Conservation (phyloP, 2,797 vertebrate genomes). For the Astyanax mexicanus region DNA sequence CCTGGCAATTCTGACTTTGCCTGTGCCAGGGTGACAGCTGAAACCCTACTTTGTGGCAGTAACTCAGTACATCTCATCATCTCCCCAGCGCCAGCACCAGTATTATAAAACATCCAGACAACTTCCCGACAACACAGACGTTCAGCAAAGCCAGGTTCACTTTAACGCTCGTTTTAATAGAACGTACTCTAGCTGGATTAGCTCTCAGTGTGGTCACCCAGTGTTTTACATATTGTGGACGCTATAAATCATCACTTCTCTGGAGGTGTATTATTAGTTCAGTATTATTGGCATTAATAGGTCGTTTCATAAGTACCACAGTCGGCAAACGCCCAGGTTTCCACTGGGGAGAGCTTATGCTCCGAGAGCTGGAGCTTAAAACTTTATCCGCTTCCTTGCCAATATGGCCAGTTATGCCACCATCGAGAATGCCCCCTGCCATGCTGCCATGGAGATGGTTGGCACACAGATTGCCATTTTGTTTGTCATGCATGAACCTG, state of each 20-base stretch:
- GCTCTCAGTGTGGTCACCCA: background rate
- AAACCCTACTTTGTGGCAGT: constrained; percentile 23
- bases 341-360: constrained; percentile 41
- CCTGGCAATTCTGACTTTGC: constrained; percentile 9
- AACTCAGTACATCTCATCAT: constrained; percentile 24
- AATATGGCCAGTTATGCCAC: constrained; percentile 24
- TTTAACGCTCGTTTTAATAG: constrained; percentile 13
- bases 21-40: constrained; percentile 28
- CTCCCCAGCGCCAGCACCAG: constrained; percentile 14
- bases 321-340: constrained; percentile 31
- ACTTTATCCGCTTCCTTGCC: constrained; percentile 20
- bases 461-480: constrained; percentile 2
- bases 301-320: constrained; percentile 34
- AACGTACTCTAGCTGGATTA: constrained; percentile 12
- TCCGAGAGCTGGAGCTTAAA: constrained; percentile 8
- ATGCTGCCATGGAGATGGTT: constrained; percentile 26
- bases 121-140: constrained; percentile 20
- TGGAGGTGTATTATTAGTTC: constrained; percentile 23
- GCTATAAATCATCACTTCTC: background rate
- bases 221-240: constrained; percentile 13
- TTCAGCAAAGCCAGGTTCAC: constrained; percentile 7
- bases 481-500: constrained; percentile 13
- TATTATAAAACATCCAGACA: background rate
- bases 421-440: background rate
- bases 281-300: constrained; percentile 20